Base-by-base conservation (phyloP, 2,113 vertebrate species). In the Lagopus muta region DNA sequence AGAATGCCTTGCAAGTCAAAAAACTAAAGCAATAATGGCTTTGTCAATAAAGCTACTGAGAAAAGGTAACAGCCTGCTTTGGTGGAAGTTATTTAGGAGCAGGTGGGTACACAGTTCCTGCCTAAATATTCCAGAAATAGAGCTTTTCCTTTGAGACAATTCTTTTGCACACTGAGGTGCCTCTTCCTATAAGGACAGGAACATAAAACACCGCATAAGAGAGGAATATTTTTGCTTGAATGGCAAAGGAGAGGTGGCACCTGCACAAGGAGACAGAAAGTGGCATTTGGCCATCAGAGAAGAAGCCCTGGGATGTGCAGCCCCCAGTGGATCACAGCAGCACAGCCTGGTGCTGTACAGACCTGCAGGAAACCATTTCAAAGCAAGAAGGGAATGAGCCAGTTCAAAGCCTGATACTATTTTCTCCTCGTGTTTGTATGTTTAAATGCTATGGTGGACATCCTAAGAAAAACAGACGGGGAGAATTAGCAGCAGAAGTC, bases 381-480 rank as follows among this genome's bases (percentile, higher is more conserved):
- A 75, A 87, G 82, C 22, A 82, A 69, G 47, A 45, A 47, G 17
- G 24, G 67, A 85, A 57, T 3, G 5, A 20, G 61, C 2, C 61
- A 80, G 64, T 73, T 90, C 82, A 82, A 82, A 89, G 67, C 5
- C 42, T 43, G n/a, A 19, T 61, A 73, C 85, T 82, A 58, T 89
- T 88, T 88, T 92, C 50, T 50, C 55, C 81, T 45, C 22, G 6
- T 48, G 40, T 69, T 94, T 73, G 36, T 61, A n/a, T 20, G 5
- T 52, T 60, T 34, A 36, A 88, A 74, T 5, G 18, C 42, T 43
- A 16, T 38, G 69, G 25, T 61, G 70, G n/a, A 43, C 55, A 57
- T 58, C 61, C 52, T 50, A 40, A 65, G 48, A 25, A 71, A 58
- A 52, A 36, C 12, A 61, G 28, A 54, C 3, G 18, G 52, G 2